Evolutionary conservation across 2,888 invertebrate species (phyloP).

Genomic region (Drosophila peninsularis): DNA sequence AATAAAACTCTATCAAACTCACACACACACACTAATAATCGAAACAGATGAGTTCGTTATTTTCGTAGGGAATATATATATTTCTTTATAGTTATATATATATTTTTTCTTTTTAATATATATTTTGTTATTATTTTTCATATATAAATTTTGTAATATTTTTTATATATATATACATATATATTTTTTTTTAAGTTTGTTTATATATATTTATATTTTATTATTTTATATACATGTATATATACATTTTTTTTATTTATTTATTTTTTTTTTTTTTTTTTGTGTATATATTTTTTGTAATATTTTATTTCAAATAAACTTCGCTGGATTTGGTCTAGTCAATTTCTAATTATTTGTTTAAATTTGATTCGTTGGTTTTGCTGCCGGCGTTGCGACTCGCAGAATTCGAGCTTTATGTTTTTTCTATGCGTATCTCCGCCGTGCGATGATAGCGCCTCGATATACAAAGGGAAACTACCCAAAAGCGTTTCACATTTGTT

Average conservation of each 20-base stretch:
- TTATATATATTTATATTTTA: neutral
- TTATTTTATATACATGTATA: too few species aligned
- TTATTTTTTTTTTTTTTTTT: neutral
- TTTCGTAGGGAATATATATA: constrained; percentile 9
- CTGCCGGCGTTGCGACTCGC: constrained; percentile 24
- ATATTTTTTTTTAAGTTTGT: too few species aligned
- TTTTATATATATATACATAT: too few species aligned
- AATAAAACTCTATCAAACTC: neutral
- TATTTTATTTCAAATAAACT: too few species aligned
- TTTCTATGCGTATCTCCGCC: constrained; percentile 48
- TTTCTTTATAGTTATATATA: neutral
- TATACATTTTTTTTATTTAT: neutral
- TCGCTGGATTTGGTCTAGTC: constrained; percentile 4
- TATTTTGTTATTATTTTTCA: neutral
- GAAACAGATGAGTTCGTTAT: constrained; percentile 15
- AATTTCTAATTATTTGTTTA: neutral
- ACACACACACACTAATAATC: neutral
- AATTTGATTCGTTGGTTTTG: constrained; percentile 23
- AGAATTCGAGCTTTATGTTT: constrained; percentile 19
- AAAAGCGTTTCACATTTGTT: constrained; percentile 17
- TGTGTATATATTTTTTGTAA: too few species aligned
- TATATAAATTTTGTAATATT: too few species aligned
- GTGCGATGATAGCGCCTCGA: constrained; percentile 65
- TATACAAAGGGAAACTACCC: constrained; percentile 71
- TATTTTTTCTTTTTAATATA: too few species aligned